Evolutionary conservation across 2,797 vertebrate species (phyloP).

Genomic region (Epinephelus malabaricus): DNA sequence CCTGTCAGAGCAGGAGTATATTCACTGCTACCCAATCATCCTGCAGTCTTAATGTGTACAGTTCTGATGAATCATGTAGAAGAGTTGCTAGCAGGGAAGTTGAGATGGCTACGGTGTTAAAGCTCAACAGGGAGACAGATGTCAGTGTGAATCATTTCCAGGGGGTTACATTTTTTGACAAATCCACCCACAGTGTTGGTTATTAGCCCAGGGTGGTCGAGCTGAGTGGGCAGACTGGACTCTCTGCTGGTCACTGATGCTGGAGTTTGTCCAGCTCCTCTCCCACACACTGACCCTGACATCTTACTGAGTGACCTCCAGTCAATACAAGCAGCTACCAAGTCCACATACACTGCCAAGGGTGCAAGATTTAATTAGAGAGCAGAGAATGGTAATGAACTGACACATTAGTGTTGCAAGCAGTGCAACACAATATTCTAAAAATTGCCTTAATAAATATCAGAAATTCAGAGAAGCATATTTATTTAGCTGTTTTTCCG

Average conservation of each 20-base stretch:
- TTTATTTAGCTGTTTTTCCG: background rate
- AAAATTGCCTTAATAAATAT: background rate
- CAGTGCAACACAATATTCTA: slow-evolving; percentile 5
- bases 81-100: slow-evolving; percentile 10
- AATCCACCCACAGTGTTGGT: slow-evolving; percentile 73
- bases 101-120: slow-evolving; percentile 45
- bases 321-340: slow-evolving; percentile 60
- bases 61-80: slow-evolving; percentile 33
- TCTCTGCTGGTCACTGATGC: slow-evolving; percentile 69
- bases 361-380: slow-evolving; percentile 64
- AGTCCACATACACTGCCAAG: slow-evolving; percentile 54
- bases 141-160: slow-evolving; percentile 63
- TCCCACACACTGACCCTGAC: slow-evolving; percentile 76
- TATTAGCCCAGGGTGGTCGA: slow-evolving; percentile 63
- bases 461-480: slow-evolving; percentile 12
- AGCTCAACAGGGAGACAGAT: slow-evolving; percentile 61
- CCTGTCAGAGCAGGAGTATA: slow-evolving; percentile 17
- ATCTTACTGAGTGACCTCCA: slow-evolving; percentile 56
- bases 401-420: slow-evolving; percentile 13
- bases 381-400: slow-evolving; percentile 47
- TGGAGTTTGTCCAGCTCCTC: slow-evolving; percentile 67
- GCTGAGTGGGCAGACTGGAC: slow-evolving; percentile 73
- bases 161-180: slow-evolving; percentile 58
- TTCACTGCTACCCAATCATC: background rate
- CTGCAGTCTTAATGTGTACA: slow-evolving; percentile 6